Percentiles rank a stretch among this genome's conserved stretches.
Evolutionary conservation across 2,113 vertebrate species (phyloP).

Genomic region (Nettapus auritus): DNA sequence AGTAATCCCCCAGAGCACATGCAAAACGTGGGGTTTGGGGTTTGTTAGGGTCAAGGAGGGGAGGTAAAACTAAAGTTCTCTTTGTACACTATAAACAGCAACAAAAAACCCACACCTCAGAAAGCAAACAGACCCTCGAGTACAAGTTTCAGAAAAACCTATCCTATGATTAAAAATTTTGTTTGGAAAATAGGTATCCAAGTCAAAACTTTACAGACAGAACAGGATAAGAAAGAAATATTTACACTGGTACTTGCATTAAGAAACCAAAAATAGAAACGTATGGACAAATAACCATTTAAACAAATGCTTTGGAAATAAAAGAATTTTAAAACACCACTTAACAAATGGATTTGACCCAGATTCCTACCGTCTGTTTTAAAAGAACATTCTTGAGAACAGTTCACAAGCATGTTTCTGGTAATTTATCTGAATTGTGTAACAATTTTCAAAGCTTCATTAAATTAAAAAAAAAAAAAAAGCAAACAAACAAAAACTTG

Average conservation of each 20-base stretch:
- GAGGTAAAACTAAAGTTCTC: neutral
- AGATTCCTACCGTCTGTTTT: conserved; percentile 2
- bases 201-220: neutral
- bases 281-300: neutral
- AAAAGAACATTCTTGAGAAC: neutral
- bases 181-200: neutral
- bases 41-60: rapidly evolving
- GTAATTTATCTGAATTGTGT: neutral
- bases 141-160: neutral
- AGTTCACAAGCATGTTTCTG: neutral
- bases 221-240: neutral
- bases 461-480: neutral
- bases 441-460: neutral
- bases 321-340: neutral
- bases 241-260: neutral
- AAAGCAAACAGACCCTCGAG: neutral
- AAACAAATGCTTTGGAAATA: neutral
- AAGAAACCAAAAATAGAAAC: neutral
- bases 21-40: neutral
- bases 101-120: neutral
- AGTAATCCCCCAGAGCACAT: neutral
- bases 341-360: neutral
- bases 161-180: neutral
- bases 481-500: neutral
- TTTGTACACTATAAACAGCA: neutral